A percentile compares a stretch with the other conserved stretches of the same genome.
These are phyloP conservation scores for Apis florea DNA, from an alignment of 1,140 invertebrate genomes.

Conservation along the genomic window DNA sequence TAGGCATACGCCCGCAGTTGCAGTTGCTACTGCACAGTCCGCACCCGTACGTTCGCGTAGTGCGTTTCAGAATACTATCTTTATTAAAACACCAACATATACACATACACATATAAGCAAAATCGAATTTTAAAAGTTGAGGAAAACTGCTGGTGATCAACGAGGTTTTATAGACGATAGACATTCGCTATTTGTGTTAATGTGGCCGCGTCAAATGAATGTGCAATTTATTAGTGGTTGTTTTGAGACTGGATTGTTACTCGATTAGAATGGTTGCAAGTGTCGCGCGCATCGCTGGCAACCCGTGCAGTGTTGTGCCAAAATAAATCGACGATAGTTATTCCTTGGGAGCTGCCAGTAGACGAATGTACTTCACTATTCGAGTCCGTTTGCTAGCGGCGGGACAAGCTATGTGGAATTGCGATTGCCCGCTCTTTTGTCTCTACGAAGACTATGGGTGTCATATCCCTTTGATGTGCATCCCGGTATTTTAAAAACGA, in stretches of 20 bases:
- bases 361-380: slow-evolving; percentile 41
- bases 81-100: slow-evolving; percentile 13
- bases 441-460: slow-evolving; percentile 42
- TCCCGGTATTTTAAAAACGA: slow-evolving; percentile 49
- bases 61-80: slow-evolving; percentile 25
- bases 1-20: slow-evolving; percentile 56
- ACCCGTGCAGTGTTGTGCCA: slow-evolving; percentile 43
- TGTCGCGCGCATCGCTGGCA: slow-evolving; percentile 60
- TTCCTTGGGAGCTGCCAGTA: slow-evolving; percentile 22
- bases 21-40: slow-evolving; percentile 50
- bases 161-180: background rate
- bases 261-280: slow-evolving; percentile 59
- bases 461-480: slow-evolving; percentile 51
- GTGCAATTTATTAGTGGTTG: slow-evolving; percentile 53
- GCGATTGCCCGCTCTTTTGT: slow-evolving; percentile 48
- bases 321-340: slow-evolving; percentile 49
- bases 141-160: background rate
- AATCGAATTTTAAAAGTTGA: slow-evolving; percentile 32
- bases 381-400: background rate
- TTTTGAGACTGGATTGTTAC: slow-evolving; percentile 51
- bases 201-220: background rate
- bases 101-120: background rate
- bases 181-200: background rate
- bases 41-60: slow-evolving; percentile 45
- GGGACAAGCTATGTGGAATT: slow-evolving; percentile 50